A percentile compares a stretch with the other conserved stretches of the same genome.
phyloP scores from a whole-genome alignment of 2,797 vertebrate species.

The Sardinella longiceps region DNA sequence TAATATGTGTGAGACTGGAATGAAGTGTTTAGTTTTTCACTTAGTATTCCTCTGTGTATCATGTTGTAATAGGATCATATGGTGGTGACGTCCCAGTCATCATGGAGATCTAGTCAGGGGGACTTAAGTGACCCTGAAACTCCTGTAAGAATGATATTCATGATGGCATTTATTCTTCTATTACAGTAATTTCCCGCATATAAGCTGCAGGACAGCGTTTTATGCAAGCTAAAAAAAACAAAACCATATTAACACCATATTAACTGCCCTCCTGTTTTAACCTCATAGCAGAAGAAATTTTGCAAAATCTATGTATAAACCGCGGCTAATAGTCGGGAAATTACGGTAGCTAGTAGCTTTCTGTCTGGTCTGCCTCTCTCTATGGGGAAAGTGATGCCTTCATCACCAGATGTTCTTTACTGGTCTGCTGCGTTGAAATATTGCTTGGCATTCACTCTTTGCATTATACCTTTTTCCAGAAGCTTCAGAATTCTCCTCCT shows the following conservation, averaged over 20 bases:
- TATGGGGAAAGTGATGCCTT: background rate
- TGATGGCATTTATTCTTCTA: background rate
- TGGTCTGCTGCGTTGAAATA: background rate
- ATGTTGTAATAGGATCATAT: constrained; percentile 56
- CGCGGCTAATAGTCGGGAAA: too few species aligned
- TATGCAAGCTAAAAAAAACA: too few species aligned
- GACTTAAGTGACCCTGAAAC: constrained; percentile 49
- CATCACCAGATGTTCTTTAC: background rate
- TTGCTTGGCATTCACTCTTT: background rate
- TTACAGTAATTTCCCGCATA: too few species aligned
- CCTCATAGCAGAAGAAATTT: too few species aligned
- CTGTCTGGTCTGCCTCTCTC: background rate
- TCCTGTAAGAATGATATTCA: constrained; percentile 57
- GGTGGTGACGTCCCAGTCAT: constrained; percentile 24
- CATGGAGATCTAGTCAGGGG: constrained; percentile 38
- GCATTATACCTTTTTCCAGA: background rate
- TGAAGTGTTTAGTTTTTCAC: background rate
- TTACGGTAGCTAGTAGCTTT: background rate
- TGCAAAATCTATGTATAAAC: too few species aligned
- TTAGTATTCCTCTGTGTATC: constrained; percentile 20
- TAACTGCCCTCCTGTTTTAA: too few species aligned
- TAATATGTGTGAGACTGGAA: background rate
- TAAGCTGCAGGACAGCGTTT: too few species aligned
- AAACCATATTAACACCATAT: too few species aligned
- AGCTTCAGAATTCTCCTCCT: background rate